Conservation (phyloP, 2,888 invertebrate species). For the Drosophila lacicola region DNA sequence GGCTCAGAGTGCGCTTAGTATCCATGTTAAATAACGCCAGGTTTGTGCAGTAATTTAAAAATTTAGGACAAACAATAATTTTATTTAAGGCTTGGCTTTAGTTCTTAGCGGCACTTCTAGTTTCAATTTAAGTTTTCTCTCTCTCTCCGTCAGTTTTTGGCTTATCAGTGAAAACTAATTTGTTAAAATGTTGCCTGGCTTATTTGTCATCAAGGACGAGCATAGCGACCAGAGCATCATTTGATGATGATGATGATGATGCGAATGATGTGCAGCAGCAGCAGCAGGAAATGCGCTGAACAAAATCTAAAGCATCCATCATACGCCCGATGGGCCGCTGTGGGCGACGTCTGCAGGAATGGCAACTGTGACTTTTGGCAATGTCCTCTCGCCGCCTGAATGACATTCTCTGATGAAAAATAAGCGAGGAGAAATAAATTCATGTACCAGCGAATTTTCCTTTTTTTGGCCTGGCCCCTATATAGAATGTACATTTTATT, state of each 20-base stretch:
- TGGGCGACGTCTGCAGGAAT: slow-evolving; percentile 20
- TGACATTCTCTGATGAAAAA: slow-evolving; percentile 59
- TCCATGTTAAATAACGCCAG: no score
- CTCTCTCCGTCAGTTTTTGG: slow-evolving; percentile 38
- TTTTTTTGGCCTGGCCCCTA: not conserved
- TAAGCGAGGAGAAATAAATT: slow-evolving; percentile 59
- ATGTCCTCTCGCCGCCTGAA: slow-evolving; percentile 37
- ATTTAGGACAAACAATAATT: no score
- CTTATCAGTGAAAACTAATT: slow-evolving; percentile 77
- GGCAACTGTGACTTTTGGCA: slow-evolving; percentile 55
- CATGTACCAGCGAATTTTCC: slow-evolving; percentile 33
- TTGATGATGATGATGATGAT: slow-evolving; percentile 23
- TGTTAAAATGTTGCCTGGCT: slow-evolving; percentile 74
- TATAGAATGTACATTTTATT: not conserved
- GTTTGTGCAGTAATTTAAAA: no score
- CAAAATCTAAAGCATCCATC: slow-evolving; percentile 64
- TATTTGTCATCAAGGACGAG: slow-evolving; percentile 53
- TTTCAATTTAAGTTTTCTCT: slow-evolving; percentile 9
- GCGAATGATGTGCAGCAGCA: slow-evolving; percentile 5
- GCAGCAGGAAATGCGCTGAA: slow-evolving; percentile 34
- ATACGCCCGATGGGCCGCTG: slow-evolving; percentile 52
- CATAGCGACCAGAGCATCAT: not conserved
- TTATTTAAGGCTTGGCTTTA: not conserved
- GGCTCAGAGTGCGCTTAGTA: no score
- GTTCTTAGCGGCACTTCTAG: not conserved